Percentiles rank a stretch among this genome's conserved stretches.
Evolutionary conservation across 2,888 invertebrate genomes (phyloP).

Genomic region (Tortrix viridana): DNA sequence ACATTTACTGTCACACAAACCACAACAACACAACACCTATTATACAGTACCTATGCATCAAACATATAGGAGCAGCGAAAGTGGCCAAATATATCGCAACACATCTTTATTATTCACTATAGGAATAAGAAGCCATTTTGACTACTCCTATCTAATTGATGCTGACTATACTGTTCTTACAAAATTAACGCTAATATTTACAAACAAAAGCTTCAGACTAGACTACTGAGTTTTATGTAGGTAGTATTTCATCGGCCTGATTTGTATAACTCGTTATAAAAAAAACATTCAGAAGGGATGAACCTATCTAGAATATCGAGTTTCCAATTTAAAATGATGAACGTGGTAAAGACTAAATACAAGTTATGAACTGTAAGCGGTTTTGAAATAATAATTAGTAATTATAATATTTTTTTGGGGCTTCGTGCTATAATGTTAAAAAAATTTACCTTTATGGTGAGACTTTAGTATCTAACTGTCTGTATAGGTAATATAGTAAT

Average conservation of each 20-base stretch:
- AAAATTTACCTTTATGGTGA: too few relatives aligned
- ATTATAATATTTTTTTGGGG: neutral
- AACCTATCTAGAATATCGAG: conserved; percentile 34
- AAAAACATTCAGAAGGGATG: conserved; percentile 26
- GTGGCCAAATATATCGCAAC: too few relatives aligned
- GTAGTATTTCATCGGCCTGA: conserved; percentile 19
- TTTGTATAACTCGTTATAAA: conserved; percentile 26
- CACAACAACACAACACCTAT: too few relatives aligned
- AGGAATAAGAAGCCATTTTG: too few relatives aligned
- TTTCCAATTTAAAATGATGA: conserved; percentile 37
- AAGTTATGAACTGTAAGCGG: conserved; percentile 1
- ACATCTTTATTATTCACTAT: too few relatives aligned
- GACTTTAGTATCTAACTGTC: too few relatives aligned
- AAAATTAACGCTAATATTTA: conserved; percentile 2
- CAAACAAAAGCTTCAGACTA: neutral
- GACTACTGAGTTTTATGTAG: conserved; percentile 2
- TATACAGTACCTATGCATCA: too few relatives aligned
- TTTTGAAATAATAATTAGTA: neutral
- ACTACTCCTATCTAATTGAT: too few relatives aligned
- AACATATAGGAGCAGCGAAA: too few relatives aligned
- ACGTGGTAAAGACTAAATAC: conserved; percentile 17
- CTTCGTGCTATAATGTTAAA: neutral
- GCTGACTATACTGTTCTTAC: too few relatives aligned
- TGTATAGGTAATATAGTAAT: too few relatives aligned
- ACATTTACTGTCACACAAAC: too few relatives aligned